phyloP scores from a whole-genome alignment of 2,888 invertebrate genomes.

The Autographa gamma region DNA sequence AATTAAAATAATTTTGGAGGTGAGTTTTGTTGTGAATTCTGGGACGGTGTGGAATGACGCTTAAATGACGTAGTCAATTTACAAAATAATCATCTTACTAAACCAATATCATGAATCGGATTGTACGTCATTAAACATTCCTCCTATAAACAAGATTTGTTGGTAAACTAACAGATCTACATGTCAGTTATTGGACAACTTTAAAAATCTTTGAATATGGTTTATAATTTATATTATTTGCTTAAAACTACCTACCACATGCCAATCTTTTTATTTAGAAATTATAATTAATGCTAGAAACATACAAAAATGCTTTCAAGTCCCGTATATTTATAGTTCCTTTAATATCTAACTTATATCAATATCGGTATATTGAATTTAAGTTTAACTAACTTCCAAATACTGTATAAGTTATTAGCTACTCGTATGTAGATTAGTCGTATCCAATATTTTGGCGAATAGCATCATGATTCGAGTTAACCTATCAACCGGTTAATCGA shows the following conservation, averaged over 20 bases:
- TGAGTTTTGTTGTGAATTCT: conserved; percentile 69
- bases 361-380: too few relatives aligned
- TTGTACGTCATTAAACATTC: conserved; percentile 28
- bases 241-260: neutral
- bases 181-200: conserved; percentile 13
- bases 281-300: too few relatives aligned
- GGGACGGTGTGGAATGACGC: conserved; percentile 58
- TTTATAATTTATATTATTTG: neutral
- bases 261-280: too few relatives aligned
- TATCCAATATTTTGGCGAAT: neutral
- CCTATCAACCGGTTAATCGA: neutral
- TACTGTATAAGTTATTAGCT: too few relatives aligned
- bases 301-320: neutral
- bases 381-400: neutral
- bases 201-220: conserved; percentile 14
- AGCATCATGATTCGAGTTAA: neutral
- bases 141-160: conserved; percentile 11
- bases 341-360: neutral
- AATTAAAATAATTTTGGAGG: conserved; percentile 63
- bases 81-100: conserved; percentile 59
- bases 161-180: neutral
- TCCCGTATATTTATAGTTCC: neutral
- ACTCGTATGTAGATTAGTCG: neutral
- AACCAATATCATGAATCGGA: conserved; percentile 36
- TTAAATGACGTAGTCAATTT: conserved; percentile 56